Evolutionary conservation across 2,888 invertebrate species (phyloP), one percentile per base, ranked within the genome.

Genomic region (Congeria kusceri): DNA sequence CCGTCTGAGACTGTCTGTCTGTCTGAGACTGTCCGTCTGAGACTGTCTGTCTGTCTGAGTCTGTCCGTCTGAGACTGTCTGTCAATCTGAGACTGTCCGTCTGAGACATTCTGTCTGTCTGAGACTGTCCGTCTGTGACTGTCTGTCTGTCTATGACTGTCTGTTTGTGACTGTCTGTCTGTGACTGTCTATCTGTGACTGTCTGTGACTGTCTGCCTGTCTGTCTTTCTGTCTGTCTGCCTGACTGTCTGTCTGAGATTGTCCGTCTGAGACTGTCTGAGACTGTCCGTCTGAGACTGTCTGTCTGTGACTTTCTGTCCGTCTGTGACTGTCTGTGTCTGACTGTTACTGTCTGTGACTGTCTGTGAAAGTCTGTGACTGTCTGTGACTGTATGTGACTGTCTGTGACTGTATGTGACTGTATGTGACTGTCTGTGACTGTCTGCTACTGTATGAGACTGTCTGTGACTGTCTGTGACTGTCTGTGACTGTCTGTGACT

Each of bases 21-120:
- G 28, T 28, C 23, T 53, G 53, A 53, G n/a, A n/a, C 47, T 65
- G 65, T 29, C 64, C 47, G 65, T 53, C n/a, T 65, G 49, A 3
- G 2, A 25, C 53, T 63, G 3, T 53, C 62, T 53, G 7, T 20
- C 56, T 53, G 23, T 53, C 56, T 47, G 13, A 44, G 18, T 56
- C 53, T 63, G 25, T 53, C 29, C 63, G 20, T 62, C n/a, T n/a
- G n/a, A n/a, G n/a, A n/a, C n/a, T n/a, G 9, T 27, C 56, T 18
- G 29, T 39, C 58, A 20, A 11, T 68, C 56, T 29, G 57, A n/a
- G n/a, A n/a, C n/a, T 39, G 62, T 67, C 49, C 68, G 62, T 74
- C 39, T 58, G 29, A 46, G 39, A 46, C 64, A 46, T 5, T 64
- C 64, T 64, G 39, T 64, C 25, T 46, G n/a, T 46, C 13, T 13